Evolutionary conservation across 2,797 vertebrate genomes (phyloP).

Genomic region (Phyllotis vaccarum): DNA sequence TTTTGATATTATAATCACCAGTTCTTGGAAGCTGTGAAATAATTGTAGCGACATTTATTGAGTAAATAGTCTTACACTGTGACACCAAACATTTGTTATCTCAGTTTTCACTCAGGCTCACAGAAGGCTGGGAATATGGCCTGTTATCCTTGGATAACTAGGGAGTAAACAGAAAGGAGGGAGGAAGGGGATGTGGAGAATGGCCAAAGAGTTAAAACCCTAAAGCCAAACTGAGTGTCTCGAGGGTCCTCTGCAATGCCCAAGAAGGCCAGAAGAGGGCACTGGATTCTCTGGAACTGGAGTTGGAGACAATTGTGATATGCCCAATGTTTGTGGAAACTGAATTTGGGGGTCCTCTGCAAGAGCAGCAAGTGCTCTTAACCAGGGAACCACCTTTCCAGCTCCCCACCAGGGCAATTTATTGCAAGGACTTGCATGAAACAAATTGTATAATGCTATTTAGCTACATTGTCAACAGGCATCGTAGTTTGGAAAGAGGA

Average conservation of each 20-base stretch:
- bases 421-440: neutral
- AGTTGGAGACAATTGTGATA: neutral
- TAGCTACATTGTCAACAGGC: neutral
- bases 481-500: neutral
- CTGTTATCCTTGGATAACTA: neutral
- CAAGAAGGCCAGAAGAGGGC: neutral
- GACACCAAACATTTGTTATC: neutral
- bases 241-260: neutral
- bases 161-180: neutral
- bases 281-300: neutral
- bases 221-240: neutral
- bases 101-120: neutral
- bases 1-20: neutral
- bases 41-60: neutral
- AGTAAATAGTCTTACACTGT: too few species aligned
- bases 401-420: neutral
- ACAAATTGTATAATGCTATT: neutral
- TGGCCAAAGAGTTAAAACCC: neutral
- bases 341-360: neutral
- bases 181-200: neutral
- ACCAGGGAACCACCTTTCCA: neutral
- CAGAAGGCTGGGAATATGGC: neutral
- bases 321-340: neutral
- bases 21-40: neutral
- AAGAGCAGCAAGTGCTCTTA: neutral